Evolutionary conservation across 2,113 vertebrate genomes (phyloP), one percentile per base, ranked within the genome.

Genomic region (Indicator maculatus): DNA sequence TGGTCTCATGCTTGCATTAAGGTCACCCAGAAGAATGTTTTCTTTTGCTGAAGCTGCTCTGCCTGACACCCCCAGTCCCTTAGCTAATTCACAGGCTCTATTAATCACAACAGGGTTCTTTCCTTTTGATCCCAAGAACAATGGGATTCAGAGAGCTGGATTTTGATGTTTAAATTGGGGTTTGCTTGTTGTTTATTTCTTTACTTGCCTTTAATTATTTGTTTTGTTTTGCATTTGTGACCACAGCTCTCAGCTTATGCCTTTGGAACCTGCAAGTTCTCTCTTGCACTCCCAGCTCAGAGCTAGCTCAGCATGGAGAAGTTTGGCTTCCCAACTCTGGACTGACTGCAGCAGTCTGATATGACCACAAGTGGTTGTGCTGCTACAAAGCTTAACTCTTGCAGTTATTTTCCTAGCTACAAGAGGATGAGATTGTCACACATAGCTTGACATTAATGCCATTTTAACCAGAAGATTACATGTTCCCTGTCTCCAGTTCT

Each of bases 341-440:
- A 3, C 24, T 81, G 77, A 31, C 24, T 52, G 61, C 28, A 67
- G 26, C n/a, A 67, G 52, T 33, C 30, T 31, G 60, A 24, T 63
- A 53, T 70, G 76, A 50, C 76, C 39, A 15, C 0, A 30, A 63
- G 39, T 84, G 28, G 16, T 9, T 38, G 64, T 82, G 41, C 12
- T 86, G 47, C 38, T 9, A 10, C 59, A 79, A 55, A 65, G 45
- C 38, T 90, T 26, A 52, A 52, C 33, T 23, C 47, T 73, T 89
- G 75, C 56, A 87, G 60, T 91, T 93, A 88, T 81, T 93, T 58
- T 89, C 87, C 61, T 36, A 64, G 30, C 86, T 94, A 91, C 89
- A 85, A 93, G 92, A 91, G 69, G 86, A 84, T 72, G 90, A 87
- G 92, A 75, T 89, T 85, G 82, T 70, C 83, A 85, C 79, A 76